A percentile compares a stretch with the other conserved stretches of the same genome.
These are phyloP conservation scores for Odobenus rosmarus DNA, from an alignment of 2,113 vertebrate species.

Conservation along the genomic window DNA sequence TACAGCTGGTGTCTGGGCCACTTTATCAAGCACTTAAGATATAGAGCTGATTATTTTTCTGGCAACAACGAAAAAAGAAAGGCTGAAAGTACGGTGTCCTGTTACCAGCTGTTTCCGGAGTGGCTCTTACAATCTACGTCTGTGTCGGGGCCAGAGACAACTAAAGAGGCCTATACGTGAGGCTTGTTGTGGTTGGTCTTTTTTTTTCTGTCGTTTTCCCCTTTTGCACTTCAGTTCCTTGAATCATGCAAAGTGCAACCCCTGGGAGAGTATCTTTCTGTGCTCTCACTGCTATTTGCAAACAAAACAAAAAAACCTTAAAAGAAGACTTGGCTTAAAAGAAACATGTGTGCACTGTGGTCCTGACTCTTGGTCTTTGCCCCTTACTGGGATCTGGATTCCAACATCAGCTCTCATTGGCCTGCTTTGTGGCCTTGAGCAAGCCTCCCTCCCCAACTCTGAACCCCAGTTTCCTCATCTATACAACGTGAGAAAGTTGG, in stretches of 20 bases:
- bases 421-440: not conserved
- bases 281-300: not conserved
- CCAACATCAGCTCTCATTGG: not conserved
- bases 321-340: not conserved
- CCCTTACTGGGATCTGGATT: not conserved
- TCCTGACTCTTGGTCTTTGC: not conserved
- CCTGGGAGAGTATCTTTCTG: not conserved
- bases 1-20: slow-evolving; percentile 63
- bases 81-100: slow-evolving; percentile 50
- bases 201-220: not conserved
- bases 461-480: not conserved
- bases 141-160: not conserved
- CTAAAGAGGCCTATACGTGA: not conserved
- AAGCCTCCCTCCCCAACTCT: not conserved
- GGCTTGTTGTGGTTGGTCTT: not conserved
- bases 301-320: not conserved
- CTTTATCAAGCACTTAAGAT: slow-evolving; percentile 74
- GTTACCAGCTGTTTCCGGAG: slow-evolving; percentile 74
- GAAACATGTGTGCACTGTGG: not conserved
- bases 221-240: not conserved
- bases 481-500: not conserved
- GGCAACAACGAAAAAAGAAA: slow-evolving; percentile 64
- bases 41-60: slow-evolving; percentile 72
- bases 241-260: not conserved
- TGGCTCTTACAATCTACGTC: not conserved